Evolutionary conservation across 2,888 invertebrate species (phyloP), one percentile per base, ranked within the genome.

Genomic region (Mythimna lalbum): DNA sequence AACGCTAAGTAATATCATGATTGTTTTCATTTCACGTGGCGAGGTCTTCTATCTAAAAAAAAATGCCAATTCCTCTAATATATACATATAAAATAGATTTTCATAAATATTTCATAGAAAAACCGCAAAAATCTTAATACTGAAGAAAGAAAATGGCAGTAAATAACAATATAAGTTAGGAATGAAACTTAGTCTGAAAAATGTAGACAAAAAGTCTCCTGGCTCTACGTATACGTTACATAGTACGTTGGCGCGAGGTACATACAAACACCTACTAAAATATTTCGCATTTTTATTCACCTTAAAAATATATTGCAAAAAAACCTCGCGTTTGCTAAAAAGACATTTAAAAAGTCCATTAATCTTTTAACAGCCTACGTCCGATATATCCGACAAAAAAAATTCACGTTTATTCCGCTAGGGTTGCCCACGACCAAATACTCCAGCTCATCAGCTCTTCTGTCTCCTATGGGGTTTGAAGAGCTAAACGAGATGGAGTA

Each of bases 81-180:
- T 81, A 83, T 83, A 87, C 78, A 88, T 73, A 86, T 62, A 78
- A 73, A 77, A 77, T 57, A 74, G 72, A 72, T 73, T 66, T 61
- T 43, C 56, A 69, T 67, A 82, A 55, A 81, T 72, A 81, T 70
- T 67, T 69, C 73, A 65, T 68, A 59, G 63, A 71, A 80, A 75
- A 79, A 77, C 67, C 39, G 63, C 64, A 53, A 72, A 65, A 63
- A 70, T 60, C 63, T 78, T 90, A 91, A 91, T 90, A 91, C 91
- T 91, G 90, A 87, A 86, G 72, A 76, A 69, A 80, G 69, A 87
- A 87, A 86, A 81, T 88, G 91, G 91, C 91, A 91, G 90, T 87
- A 76, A 73, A 66, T 64, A 69, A 43, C 19, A 62, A 53, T 65
- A 72, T n/a, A 50, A 52, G 27, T 72, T 69, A 73, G 86, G 84